Conservation (phyloP, 2,113 vertebrate species). For the Cephalopholis sonnerati region DNA sequence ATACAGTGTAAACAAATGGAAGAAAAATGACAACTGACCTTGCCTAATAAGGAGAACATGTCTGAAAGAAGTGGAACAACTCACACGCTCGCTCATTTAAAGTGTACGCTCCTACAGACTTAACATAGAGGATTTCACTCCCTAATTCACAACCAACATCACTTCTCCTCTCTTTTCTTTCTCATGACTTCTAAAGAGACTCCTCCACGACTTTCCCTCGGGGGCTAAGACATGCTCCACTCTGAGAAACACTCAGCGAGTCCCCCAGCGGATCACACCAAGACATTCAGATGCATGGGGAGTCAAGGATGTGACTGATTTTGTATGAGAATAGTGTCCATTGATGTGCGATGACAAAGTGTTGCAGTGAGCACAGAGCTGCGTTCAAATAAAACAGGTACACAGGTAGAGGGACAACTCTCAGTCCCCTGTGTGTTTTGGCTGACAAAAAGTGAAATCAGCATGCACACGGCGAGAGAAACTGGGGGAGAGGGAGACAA, state of each 20-base stretch:
- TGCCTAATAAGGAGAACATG: background rate
- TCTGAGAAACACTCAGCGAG: conserved; percentile 37
- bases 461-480: background rate
- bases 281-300: background rate
- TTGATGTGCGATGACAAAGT: conserved; percentile 66
- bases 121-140: background rate
- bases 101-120: background rate
- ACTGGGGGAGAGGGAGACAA: background rate
- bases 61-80: background rate
- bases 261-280: conserved; percentile 50
- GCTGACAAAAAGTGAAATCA: conserved; percentile 48
- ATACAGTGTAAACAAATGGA: background rate
- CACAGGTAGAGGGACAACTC: conserved; percentile 47
- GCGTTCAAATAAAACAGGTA: conserved; percentile 51
- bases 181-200: conserved; percentile 38
- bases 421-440: conserved; percentile 42
- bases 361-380: conserved; percentile 29
- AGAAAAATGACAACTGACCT: background rate
- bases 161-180: background rate
- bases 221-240: conserved; percentile 33
- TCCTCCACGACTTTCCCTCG: conserved; percentile 34
- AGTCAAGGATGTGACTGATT: conserved; percentile 46
- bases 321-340: conserved; percentile 33
- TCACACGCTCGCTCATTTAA: background rate
- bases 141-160: conserved; percentile 22